Evolutionary conservation across 2,888 invertebrate genomes (phyloP).

Genomic region (Nemotelus pantherinus): DNA sequence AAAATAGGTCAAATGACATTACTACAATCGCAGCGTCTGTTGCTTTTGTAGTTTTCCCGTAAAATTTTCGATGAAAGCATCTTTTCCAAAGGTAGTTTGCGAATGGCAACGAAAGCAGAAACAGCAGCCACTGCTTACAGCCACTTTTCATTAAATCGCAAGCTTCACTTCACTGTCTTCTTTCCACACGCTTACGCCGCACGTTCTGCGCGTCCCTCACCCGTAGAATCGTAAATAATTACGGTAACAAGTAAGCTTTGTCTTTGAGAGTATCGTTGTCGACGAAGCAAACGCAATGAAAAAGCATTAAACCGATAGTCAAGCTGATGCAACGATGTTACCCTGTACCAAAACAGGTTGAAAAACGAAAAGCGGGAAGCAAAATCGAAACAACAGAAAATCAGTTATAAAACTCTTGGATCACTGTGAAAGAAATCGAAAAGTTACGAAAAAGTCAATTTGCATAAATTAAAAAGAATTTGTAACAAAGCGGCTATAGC

Average conservation of each 20-base stretch:
- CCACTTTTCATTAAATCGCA: not conserved
- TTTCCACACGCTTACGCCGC: not conserved
- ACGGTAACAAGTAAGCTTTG: no score
- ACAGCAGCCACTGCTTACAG: not conserved
- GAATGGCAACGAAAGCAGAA: no score
- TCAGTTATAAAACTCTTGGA: constrained; percentile 20
- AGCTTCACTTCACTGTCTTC: not conserved
- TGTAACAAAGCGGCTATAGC: not conserved
- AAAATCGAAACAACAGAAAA: constrained; percentile 1
- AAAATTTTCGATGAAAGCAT: not conserved
- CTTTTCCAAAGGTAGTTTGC: not conserved
- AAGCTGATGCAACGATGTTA: not conserved
- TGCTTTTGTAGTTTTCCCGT: not conserved
- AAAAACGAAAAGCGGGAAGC: not conserved
- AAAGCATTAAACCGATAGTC: not conserved
- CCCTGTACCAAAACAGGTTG: not conserved
- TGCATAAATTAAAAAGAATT: constrained; percentile 33
- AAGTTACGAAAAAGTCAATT: constrained; percentile 34
- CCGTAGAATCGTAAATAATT: no score
- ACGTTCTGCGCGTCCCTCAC: no score
- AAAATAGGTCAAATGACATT: constrained; percentile 16
- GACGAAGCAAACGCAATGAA: no score
- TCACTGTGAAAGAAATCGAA: constrained; percentile 28
- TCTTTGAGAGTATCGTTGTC: no score
- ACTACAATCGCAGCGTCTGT: constrained; percentile 1